phyloP scores from a whole-genome alignment of 2,888 invertebrate species.

The Bembecia ichneumoniformis region DNA sequence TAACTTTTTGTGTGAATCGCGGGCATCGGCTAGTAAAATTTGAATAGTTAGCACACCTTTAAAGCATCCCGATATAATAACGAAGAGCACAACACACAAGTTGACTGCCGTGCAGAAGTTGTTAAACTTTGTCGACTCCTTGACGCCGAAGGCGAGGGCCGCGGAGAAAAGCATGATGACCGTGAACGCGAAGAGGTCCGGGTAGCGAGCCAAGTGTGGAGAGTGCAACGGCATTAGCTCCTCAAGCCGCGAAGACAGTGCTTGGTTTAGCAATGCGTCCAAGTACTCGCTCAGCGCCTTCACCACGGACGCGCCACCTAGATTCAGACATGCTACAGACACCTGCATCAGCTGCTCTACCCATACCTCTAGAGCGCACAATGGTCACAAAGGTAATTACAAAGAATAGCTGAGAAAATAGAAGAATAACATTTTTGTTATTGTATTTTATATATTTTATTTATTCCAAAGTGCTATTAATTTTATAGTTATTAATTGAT shows the following conservation, averaged over 20 bases:
- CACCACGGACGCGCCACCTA: slow-evolving; percentile 87
- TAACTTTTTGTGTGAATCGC: no score
- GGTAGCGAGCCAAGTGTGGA: slow-evolving; percentile 77
- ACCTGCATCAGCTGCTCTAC: background rate
- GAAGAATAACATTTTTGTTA: no score
- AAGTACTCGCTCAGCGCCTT: slow-evolving; percentile 85
- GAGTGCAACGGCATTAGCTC: slow-evolving; percentile 77
- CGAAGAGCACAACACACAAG: slow-evolving; percentile 84
- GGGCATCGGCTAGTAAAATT: no score
- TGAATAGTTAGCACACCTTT: slow-evolving; percentile 73
- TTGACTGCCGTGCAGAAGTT: slow-evolving; percentile 90
- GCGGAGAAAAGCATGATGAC: slow-evolving; percentile 79
- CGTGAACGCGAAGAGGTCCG: slow-evolving; percentile 82
- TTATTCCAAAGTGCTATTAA: no score
- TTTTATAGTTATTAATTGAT: no score
- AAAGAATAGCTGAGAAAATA: no score
- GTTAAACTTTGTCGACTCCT: slow-evolving; percentile 89
- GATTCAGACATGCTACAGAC: slow-evolving; percentile 13
- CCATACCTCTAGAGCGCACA: no score
- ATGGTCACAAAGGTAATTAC: no score
- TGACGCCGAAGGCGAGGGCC: slow-evolving; percentile 86
- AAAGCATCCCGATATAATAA: slow-evolving; percentile 83
- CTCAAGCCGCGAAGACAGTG: slow-evolving; percentile 75
- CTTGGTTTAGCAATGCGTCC: slow-evolving; percentile 77
- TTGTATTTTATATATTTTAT: no score